phyloP scores from a whole-genome alignment of 2,113 vertebrate species.

The Cyphomyrus discorhynchus region DNA sequence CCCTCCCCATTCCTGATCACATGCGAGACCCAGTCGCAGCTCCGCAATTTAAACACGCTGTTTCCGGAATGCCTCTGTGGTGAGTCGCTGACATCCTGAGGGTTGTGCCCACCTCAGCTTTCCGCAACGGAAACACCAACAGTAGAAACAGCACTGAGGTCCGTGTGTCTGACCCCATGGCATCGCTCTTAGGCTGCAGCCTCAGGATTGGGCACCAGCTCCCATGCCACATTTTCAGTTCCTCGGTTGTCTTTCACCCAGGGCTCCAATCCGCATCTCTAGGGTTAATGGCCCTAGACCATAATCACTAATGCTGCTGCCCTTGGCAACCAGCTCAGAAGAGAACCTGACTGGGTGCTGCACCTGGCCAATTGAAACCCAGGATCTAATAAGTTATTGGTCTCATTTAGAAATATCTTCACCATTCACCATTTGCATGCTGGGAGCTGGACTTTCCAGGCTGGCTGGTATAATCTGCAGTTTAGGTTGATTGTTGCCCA shows the following conservation, averaged over 20 bases:
- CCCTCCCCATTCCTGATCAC: background rate
- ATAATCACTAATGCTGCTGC: background rate
- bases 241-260: too few relatives aligned
- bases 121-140: background rate
- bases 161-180: background rate
- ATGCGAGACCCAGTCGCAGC: background rate
- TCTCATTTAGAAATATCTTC: background rate
- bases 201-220: background rate
- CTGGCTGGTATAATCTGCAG: background rate
- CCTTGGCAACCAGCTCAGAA: background rate
- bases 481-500: background rate
- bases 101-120: background rate
- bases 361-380: background rate
- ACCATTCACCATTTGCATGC: background rate
- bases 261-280: background rate
- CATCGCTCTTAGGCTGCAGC: background rate
- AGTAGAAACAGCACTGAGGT: background rate
- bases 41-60: background rate
- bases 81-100: background rate
- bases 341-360: background rate
- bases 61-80: background rate
- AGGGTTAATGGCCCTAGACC: background rate
- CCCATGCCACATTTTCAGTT: background rate
- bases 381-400: background rate
- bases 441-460: background rate